Evolutionary conservation across 2,888 invertebrate species (phyloP).

Genomic region (Tortricodes alternella): DNA sequence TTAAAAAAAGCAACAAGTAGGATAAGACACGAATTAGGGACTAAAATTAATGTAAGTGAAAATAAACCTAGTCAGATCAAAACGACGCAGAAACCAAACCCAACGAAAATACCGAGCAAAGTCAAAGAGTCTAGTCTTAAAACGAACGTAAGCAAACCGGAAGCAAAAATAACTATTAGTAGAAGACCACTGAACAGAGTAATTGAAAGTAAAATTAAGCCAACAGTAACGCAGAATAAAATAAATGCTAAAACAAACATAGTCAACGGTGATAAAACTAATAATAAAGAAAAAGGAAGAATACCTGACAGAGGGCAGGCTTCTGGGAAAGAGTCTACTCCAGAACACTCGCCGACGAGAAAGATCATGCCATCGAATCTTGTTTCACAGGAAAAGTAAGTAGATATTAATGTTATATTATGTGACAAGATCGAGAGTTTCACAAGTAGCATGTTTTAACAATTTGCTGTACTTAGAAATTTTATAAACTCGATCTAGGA

Average conservation of each 20-base stretch:
- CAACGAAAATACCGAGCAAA: constrained; percentile 75
- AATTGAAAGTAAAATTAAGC: constrained; percentile 61
- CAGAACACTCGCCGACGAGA: constrained; percentile 82
- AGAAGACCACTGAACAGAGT: constrained; percentile 62
- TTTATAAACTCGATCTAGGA: no score
- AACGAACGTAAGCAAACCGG: constrained; percentile 48
- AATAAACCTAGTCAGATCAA: constrained; percentile 77
- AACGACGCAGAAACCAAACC: constrained; percentile 65
- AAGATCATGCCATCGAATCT: constrained; percentile 49
- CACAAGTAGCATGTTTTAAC: no score
- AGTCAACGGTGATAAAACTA: constrained; percentile 55
- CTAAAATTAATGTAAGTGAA: constrained; percentile 73
- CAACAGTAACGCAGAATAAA: constrained; percentile 44
- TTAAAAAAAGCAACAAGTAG: constrained; percentile 79
- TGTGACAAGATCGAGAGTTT: no score
- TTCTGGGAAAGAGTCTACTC: constrained; percentile 85
- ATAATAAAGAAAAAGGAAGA: constrained; percentile 58
- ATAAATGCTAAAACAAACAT: constrained; percentile 44
- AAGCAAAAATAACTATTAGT: constrained; percentile 48
- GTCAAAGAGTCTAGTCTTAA: constrained; percentile 79
- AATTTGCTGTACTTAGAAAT: no score
- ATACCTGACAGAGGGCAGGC: constrained; percentile 82
- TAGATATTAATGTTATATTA: no score
- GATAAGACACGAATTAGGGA: constrained; percentile 75
- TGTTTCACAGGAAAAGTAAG: constrained; percentile 59